Evolutionary conservation across 1,140 invertebrate genomes (phyloP), one percentile per base, ranked within the genome.

Genomic region (Rhyacophila brunnea): DNA sequence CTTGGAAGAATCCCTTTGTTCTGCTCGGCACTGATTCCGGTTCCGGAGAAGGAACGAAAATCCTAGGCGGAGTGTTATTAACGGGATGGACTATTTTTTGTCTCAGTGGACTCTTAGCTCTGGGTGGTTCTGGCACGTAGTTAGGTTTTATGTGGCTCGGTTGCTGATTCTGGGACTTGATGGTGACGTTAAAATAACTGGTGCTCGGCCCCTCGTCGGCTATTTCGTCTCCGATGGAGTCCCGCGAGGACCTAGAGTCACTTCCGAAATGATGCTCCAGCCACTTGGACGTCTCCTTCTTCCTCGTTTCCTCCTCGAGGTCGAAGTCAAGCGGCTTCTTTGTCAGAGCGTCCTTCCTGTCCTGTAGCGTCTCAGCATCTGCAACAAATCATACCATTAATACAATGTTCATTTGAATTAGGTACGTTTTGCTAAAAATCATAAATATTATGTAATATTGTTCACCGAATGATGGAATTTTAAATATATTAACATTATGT

Each of bases 271-370:
- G 92, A 66, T 88, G 87, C 62, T 94, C 91, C 11, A 93, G 76
- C 91, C 90, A 96, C 73, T 89, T 93, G 62, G 87, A 90, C 0
- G 90, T 96, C 80, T 91, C 93, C 64, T 87, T 87, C 76, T 92
- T 91, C 47, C 91, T 81, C 1, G 92, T 92, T 70, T 93, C 87
- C 69, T 95, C 91, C 73, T 96, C 92, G 66, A 90, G 84, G 68
- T 91, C 89, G 65, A 92, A 87, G 70, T 93, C 89, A 32, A 93
- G 71, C 0, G 91, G 90, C 34, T 85, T 84, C 65, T 88, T 87
- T 11, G 89, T 90, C 53, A 92, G 67, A 3, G 86, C 91, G 71
- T 93, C 90, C 69, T 91, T 91, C 35, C 88, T 76, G 54, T 84
- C 85, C 15, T 85, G 75, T 53, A 82, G 69, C 35, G 77, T 72